phyloP scores from a whole-genome alignment of 2,113 vertebrate genomes.

The Apus apus region DNA sequence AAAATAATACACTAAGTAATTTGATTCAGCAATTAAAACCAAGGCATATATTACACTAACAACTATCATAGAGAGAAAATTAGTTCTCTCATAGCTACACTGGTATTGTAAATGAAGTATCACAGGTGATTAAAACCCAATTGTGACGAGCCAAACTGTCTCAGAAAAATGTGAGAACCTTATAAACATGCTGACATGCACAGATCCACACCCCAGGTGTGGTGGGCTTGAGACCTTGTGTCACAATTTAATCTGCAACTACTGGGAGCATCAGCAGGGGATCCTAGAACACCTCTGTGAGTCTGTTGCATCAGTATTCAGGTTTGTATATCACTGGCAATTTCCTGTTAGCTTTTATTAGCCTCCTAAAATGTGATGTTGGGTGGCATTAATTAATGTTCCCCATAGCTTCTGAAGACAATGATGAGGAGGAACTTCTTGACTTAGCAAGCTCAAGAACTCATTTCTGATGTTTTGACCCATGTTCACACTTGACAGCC shows the following conservation, averaged over 20 bases:
- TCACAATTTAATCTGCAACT: neutral
- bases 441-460: neutral
- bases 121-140: slow-evolving; percentile 54
- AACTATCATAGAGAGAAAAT: slow-evolving; percentile 68
- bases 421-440: neutral
- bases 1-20: slow-evolving; percentile 71
- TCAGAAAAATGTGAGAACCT: slow-evolving; percentile 12
- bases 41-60: slow-evolving; percentile 69
- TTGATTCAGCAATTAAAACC: slow-evolving; percentile 72
- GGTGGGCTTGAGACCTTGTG: neutral
- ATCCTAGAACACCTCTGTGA: neutral
- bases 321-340: neutral
- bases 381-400: neutral
- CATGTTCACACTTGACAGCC: neutral
- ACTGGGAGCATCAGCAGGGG: neutral
- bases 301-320: neutral
- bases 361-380: neutral
- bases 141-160: slow-evolving; percentile 47
- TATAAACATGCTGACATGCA: slow-evolving; percentile 34
- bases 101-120: slow-evolving; percentile 65
- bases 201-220: neutral
- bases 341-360: slow-evolving; percentile 27
- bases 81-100: slow-evolving; percentile 67
- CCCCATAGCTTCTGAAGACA: neutral
- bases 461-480: neutral